Conservation (phyloP, 2,888 invertebrate genomes). For the Ptychoptera contaminata region DNA sequence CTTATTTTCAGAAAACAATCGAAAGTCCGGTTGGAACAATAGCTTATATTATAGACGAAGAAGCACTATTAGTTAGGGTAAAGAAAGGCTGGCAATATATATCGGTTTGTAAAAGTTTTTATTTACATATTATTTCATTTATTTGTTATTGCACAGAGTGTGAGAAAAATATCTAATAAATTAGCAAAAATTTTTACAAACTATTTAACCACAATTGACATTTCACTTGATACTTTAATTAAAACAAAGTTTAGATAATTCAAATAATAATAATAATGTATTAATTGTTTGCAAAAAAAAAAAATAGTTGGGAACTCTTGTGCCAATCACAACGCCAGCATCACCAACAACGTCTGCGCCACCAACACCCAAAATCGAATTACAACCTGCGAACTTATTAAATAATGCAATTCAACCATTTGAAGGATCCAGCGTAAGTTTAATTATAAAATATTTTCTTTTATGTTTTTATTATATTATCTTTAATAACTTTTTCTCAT, state of each 20-base stretch:
- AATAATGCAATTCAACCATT: slow-evolving; percentile 53
- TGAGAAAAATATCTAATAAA: too few species aligned
- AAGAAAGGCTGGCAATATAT: slow-evolving; percentile 92
- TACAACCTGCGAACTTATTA: slow-evolving; percentile 70
- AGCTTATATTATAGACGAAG: slow-evolving; percentile 82
- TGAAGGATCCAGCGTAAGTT: slow-evolving; percentile 67
- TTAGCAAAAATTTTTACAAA: too few species aligned
- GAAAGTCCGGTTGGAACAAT: slow-evolving; percentile 66
- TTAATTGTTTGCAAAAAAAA: too few species aligned
- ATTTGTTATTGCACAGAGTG: too few species aligned
- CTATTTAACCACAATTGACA: too few species aligned
- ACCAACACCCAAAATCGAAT: slow-evolving; percentile 50
- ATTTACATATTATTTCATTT: too few species aligned
- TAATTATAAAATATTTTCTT: slow-evolving; percentile 1
- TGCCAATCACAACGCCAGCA: slow-evolving; percentile 54
- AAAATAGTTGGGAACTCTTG: slow-evolving; percentile 53
- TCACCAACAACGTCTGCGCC: slow-evolving; percentile 49
- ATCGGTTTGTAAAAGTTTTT: slow-evolving; percentile 44
- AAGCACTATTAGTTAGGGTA: slow-evolving; percentile 77
- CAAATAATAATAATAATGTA: too few species aligned
- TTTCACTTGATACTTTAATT: too few species aligned
- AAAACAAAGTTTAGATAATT: too few species aligned
- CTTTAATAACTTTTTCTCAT: too few species aligned
- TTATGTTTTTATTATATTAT: neutral
- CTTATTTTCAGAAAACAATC: neutral